Conservation (phyloP, 2,797 vertebrate genomes). For the Botia almorhae region DNA sequence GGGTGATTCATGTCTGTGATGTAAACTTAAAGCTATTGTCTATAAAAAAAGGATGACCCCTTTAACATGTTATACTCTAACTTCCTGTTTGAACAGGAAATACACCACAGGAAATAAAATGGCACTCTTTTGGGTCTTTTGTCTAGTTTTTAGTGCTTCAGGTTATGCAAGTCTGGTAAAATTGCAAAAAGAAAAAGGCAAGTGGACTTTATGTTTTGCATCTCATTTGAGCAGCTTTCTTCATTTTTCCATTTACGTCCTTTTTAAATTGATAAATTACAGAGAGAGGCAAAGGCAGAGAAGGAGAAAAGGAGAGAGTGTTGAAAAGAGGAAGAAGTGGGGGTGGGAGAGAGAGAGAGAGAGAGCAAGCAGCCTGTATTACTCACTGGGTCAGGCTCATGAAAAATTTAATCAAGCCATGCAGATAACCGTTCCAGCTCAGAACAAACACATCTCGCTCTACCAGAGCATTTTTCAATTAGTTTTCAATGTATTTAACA, state of each 20-base stretch:
- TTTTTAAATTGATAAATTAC: constrained; percentile 26
- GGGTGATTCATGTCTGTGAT: background rate
- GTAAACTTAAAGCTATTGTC: background rate
- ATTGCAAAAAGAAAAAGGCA: background rate
- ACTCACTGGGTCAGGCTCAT: constrained; percentile 73
- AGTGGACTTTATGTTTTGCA: background rate
- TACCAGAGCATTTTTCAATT: constrained; percentile 42
- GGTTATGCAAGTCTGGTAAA: background rate
- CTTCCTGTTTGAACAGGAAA: background rate
- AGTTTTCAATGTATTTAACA: constrained; percentile 34
- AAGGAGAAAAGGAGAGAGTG: background rate
- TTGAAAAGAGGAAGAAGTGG: constrained; percentile 31
- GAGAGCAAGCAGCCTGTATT: constrained; percentile 61
- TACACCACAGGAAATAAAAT: background rate
- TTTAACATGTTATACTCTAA: background rate
- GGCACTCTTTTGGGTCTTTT: background rate
- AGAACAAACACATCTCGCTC: constrained; percentile 56
- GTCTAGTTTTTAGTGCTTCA: background rate
- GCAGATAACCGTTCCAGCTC: constrained; percentile 69
- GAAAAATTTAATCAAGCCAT: constrained; percentile 77
- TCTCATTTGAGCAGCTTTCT: constrained; percentile 17
- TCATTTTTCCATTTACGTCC: background rate
- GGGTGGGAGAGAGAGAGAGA: constrained; percentile 31
- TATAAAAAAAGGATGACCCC: background rate
- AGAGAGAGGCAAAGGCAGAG: constrained; percentile 16